Conservation (phyloP, 2,888 invertebrate genomes). For the Lycocerus yunnanus region DNA sequence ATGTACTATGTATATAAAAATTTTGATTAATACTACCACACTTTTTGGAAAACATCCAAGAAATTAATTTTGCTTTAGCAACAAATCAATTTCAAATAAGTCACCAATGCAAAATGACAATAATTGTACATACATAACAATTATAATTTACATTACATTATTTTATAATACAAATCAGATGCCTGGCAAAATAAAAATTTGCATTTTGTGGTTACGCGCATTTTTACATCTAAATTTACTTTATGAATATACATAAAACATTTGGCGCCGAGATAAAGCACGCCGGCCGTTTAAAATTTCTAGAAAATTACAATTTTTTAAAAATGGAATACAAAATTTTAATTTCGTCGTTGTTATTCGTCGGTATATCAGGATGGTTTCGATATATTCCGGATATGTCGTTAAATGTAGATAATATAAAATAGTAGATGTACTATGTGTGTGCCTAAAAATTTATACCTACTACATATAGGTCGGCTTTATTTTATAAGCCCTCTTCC, state of each 20-base stretch:
- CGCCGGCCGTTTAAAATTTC: background rate
- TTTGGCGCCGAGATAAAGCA: background rate
- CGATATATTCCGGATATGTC: background rate
- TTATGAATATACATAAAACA: background rate
- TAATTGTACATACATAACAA: background rate
- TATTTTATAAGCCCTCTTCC: slow-evolving; percentile 94
- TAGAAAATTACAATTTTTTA: background rate
- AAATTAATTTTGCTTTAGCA: background rate
- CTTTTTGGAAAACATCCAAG: background rate
- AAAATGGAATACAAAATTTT: background rate
- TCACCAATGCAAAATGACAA: background rate
- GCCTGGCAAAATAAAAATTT: background rate
- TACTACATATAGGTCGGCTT: slow-evolving; percentile 86
- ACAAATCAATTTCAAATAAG: background rate
- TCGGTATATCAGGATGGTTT: background rate
- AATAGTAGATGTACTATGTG: slow-evolving; percentile 5
- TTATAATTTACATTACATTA: background rate
- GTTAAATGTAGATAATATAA: slow-evolving; percentile 7
- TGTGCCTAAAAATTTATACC: background rate
- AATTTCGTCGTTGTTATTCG: background rate
- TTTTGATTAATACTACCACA: background rate
- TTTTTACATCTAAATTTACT: background rate
- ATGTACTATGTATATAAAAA: background rate
- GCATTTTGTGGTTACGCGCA: too few relatives aligned
- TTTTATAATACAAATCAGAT: too few relatives aligned